phyloP scores from a whole-genome alignment of 2,888 invertebrate genomes.

The Holacanthella duospinosa region DNA sequence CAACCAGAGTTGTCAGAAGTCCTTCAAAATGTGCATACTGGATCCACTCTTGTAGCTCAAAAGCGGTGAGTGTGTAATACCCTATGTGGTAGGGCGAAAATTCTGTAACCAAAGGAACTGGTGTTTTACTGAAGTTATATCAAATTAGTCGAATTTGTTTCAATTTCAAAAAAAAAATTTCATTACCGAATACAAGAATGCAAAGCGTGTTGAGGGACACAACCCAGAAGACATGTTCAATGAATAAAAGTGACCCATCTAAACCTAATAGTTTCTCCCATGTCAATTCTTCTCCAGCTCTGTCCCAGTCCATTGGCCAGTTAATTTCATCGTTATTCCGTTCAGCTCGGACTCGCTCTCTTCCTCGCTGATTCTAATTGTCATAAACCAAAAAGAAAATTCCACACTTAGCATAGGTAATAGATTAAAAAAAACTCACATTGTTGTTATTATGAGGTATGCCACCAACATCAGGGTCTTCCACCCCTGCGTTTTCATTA shows the following conservation, averaged over 20 bases:
- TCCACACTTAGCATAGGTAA: neutral
- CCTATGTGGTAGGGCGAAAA: slow-evolving; percentile 95
- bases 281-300: slow-evolving; percentile 92
- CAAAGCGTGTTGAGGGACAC: slow-evolving; percentile 93
- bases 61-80: slow-evolving; percentile 61
- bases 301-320: slow-evolving; percentile 98
- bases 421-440: neutral
- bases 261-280: slow-evolving; percentile 94
- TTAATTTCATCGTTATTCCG: slow-evolving; percentile 59
- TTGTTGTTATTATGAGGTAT: slow-evolving; percentile 1
- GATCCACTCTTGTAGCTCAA: slow-evolving; percentile 57
- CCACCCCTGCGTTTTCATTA: slow-evolving; percentile 11
- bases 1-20: slow-evolving; percentile 78
- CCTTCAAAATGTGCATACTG: slow-evolving; percentile 82
- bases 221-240: slow-evolving; percentile 99
- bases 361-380: neutral
- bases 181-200: slow-evolving; percentile 74
- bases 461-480: neutral
- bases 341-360: slow-evolving; percentile 11
- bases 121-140: neutral
- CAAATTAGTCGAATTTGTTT: neutral
- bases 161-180: neutral
- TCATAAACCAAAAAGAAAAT: neutral
- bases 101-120: slow-evolving; percentile 48
- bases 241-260: slow-evolving; percentile 90